These are phyloP conservation scores for Pseudomyrmex dendroicus DNA, from an alignment of 1,140 invertebrate genomes.

Conservation along the genomic window DNA sequence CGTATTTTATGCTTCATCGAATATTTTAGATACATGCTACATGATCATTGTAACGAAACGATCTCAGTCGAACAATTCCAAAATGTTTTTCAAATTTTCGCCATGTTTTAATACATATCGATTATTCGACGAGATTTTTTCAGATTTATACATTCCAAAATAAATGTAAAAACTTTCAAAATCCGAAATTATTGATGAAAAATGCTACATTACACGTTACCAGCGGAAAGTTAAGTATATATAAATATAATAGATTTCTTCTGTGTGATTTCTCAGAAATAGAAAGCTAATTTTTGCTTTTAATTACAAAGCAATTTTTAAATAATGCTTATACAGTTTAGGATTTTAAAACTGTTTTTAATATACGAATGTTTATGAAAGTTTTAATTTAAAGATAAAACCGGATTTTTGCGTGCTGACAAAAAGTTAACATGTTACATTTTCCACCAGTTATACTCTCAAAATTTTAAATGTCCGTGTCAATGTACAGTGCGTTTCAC, in stretches of 20 bases:
- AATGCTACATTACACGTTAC: too few relatives aligned
- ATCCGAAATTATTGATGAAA: too few relatives aligned
- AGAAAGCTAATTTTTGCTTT: too few relatives aligned
- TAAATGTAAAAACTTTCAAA: too few relatives aligned
- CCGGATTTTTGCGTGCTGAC: neutral
- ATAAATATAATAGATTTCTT: too few relatives aligned
- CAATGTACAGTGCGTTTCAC: conserved; percentile 25
- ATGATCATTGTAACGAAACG: conserved; percentile 76
- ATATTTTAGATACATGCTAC: conserved; percentile 62
- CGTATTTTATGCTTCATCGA: conserved; percentile 58
- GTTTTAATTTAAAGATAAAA: conserved; percentile 34
- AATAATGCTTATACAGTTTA: neutral
- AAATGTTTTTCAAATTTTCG: too few relatives aligned
- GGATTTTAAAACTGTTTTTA: neutral
- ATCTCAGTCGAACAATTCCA: too few relatives aligned
- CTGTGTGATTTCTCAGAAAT: too few relatives aligned
- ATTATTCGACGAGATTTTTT: too few relatives aligned
- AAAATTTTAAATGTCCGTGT: conserved; percentile 44
- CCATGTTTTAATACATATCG: too few relatives aligned
- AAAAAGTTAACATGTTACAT: conserved; percentile 40
- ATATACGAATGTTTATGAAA: conserved; percentile 3
- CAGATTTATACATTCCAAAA: too few relatives aligned
- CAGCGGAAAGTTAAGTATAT: too few relatives aligned
- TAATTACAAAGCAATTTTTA: neutral
- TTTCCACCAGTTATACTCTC: conserved; percentile 30